phyloP scores from a whole-genome alignment of 2,113 vertebrate genomes.

The Grallaria varia region DNA sequence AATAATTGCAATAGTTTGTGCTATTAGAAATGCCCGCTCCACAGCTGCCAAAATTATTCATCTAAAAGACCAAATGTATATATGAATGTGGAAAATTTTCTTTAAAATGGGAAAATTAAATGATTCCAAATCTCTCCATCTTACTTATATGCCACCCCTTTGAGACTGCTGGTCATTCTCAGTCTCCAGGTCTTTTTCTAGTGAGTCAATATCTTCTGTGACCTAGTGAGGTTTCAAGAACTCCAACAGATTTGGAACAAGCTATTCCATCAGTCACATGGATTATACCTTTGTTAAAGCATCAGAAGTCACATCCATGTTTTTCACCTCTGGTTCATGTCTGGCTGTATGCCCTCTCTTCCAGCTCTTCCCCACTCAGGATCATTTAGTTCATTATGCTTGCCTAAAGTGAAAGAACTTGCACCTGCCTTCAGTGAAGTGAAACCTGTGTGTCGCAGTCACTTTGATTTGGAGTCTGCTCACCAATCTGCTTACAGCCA shows the following conservation, averaged over 20 bases:
- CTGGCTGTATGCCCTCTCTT: background rate
- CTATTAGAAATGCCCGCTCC: background rate
- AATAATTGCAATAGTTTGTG: background rate
- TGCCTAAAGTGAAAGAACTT: background rate
- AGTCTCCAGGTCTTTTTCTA: background rate
- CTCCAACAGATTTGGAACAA: background rate
- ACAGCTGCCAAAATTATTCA: background rate
- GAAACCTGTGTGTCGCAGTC: background rate
- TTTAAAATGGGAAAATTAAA: background rate
- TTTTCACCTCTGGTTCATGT: background rate
- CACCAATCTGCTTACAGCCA: background rate
- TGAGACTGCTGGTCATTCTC: background rate
- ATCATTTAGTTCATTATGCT: constrained; percentile 14
- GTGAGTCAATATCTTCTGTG: background rate
- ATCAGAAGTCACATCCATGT: background rate
- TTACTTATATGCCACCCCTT: background rate
- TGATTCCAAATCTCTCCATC: background rate
- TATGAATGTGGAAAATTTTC: background rate
- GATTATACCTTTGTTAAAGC: background rate
- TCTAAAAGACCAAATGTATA: background rate
- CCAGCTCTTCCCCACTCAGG: background rate
- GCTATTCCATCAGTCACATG: background rate
- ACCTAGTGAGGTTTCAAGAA: background rate
- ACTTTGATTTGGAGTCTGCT: constrained; percentile 44
- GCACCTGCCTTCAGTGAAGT: background rate